Evolutionary conservation across 2,888 invertebrate species (phyloP), one percentile per base, ranked within the genome.

Genomic region (Ferrisia virgata): DNA sequence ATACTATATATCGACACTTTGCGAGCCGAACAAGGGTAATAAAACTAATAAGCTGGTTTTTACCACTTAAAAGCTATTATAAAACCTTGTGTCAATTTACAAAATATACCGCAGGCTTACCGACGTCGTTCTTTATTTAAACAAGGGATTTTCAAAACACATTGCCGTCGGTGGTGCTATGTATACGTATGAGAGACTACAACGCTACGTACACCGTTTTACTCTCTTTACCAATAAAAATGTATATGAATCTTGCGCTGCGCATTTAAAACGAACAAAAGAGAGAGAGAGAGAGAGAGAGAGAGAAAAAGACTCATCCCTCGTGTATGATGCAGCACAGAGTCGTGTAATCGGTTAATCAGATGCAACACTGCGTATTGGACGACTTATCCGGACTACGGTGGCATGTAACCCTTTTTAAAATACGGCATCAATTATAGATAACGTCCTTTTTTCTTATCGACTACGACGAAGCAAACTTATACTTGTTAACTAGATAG

Each of bases 11-110:
- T 13, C 13, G 40, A 13, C 69, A 25, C 25, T 28, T 58, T 6
- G 58, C 6, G 6, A 28, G 69, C 28, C 69, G 25, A 13, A n/a
- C n/a, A 79, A 79, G 79, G 39, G 47, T 47, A 43, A 79, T 79
- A 79, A 79, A 79, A 79, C 79, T 79, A 79, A 79, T 79, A 79
- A 79, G 79, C 53, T 79, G 53, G 31, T 82, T 82, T 82, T 64
- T 40, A 43, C 82, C 64, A 82, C 82, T 82, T 82, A 82, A 72
- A 82, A 82, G 72, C 72, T 82, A 82, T 82, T 82, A 82, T 40
- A 82, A 82, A 82, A 82, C 72, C 82, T 82, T 82, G 82, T 82
- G 82, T 82, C 82, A 82, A 82, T 82, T 82, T 82, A 82, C 82
- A 82, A 82, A 82, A 82, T 82, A 82, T 72, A 82, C 82, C 82